Conservation (phyloP, 2,888 invertebrate species). For the Drosophila neutralis region DNA sequence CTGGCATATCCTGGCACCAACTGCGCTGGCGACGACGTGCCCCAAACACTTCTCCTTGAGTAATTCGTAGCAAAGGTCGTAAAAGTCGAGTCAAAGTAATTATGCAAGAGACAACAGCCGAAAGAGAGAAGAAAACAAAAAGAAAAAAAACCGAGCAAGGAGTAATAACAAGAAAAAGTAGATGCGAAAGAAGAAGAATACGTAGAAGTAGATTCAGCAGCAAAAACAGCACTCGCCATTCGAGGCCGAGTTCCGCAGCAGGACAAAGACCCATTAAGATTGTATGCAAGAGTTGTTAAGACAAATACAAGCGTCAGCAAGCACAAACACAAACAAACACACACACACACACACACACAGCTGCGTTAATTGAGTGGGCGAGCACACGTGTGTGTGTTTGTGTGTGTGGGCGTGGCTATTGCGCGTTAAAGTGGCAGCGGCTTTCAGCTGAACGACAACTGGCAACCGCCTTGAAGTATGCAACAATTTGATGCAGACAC, state of each 20-base stretch:
- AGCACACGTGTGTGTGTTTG: slow-evolving; percentile 33
- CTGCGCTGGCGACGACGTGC: slow-evolving; percentile 65
- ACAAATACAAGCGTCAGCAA: slow-evolving; percentile 65
- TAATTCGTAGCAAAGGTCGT: slow-evolving; percentile 78
- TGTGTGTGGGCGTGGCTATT: slow-evolving; percentile 36
- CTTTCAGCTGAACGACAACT: slow-evolving; percentile 45
- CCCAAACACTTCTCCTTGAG: slow-evolving; percentile 76
- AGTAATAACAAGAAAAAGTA: slow-evolving; percentile 24
- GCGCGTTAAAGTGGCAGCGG: slow-evolving; percentile 68
- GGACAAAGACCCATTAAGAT: slow-evolving; percentile 61
- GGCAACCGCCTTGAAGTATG: slow-evolving; percentile 56
- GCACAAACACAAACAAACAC: slow-evolving; percentile 20
- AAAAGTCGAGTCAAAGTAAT: slow-evolving; percentile 80
- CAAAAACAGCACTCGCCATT: slow-evolving; percentile 18
- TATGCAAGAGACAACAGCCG: slow-evolving; percentile 62
- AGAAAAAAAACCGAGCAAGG: not conserved
- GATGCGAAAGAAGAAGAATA: slow-evolving; percentile 7
- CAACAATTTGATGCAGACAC: slow-evolving; percentile 65
- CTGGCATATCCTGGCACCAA: slow-evolving; percentile 41
- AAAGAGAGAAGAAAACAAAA: slow-evolving; percentile 13
- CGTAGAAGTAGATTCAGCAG: not conserved
- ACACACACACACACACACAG: slow-evolving; percentile 34
- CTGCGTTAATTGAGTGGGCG: slow-evolving; percentile 78
- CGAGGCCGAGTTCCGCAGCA: slow-evolving; percentile 45
- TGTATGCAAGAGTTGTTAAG: slow-evolving; percentile 73